Evolutionary conservation across 2,888 invertebrate species (phyloP), one percentile per base, ranked within the genome.

Genomic region (Dexiosoma caninum): DNA sequence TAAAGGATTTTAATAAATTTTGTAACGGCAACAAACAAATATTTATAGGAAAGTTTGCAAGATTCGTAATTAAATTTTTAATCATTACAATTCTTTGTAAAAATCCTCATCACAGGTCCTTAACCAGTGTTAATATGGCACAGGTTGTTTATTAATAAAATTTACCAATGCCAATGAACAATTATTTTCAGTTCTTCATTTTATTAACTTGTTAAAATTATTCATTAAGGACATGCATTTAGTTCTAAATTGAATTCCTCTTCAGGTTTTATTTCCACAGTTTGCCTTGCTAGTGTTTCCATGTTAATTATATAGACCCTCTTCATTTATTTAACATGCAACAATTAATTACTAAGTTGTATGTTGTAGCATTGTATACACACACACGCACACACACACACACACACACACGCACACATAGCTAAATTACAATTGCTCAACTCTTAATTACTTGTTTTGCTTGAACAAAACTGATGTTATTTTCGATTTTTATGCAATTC

Each of bases 391-490:
- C 30, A 62, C 14, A 44, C n/a, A 69, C 10, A 37, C 16, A 40
- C n/a, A 32, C n/a, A 21, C 7, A 0, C 3, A 19, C 2, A 23
- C 30, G 35, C 23, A 53, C 7, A 37, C 8, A 60, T 10, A 62
- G 62, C 35, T 66, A 67, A 77, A 83, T 74, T 69, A 53, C 78
- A 83, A 77, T 79, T 83, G 76, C 79, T 79, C 71, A 79, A 79
- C 77, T 81, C 81, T 81, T 83, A 81, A 81, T 79, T 83, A 81
- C 77, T 74, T 72, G 76, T 77, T 79, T 72, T 76, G 74, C 74
- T 51, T 57, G 57, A 70, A 70, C 64, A 72, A 59, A 72, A 77
- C 60, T 70, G 71, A 60, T 81, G 72, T 77, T 62, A 77, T 72
- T 67, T 77, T 77, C 42, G 72, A 72, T 23, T 42, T 53, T 53